phyloP scores from a whole-genome alignment of 1,140 invertebrate species.

The Bombus consobrinus region DNA sequence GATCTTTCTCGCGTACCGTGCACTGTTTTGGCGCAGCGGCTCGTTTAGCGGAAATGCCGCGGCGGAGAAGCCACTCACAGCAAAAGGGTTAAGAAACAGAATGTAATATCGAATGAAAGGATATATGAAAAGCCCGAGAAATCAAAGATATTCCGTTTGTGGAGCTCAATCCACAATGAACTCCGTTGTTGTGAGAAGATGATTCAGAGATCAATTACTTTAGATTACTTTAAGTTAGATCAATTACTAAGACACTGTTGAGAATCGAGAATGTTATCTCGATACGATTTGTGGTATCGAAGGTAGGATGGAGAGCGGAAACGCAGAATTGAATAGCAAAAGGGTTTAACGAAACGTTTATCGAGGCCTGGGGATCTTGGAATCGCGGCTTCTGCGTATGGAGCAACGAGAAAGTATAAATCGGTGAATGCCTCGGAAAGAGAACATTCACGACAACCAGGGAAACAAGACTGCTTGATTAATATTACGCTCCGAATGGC shows the following conservation, averaged over 20 bases:
- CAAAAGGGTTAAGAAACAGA: no score
- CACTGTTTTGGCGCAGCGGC: no score
- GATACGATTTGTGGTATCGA: not conserved
- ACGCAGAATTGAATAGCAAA: not conserved
- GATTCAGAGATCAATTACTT: no score
- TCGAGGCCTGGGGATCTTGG: not conserved
- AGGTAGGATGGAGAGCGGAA: not conserved
- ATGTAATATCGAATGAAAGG: no score
- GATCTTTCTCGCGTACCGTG: no score
- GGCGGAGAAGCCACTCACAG: no score
- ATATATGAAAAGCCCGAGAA: no score
- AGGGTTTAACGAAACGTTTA: constrained; percentile 47
- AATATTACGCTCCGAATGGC: not conserved
- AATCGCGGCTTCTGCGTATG: not conserved
- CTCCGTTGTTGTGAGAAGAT: not conserved
- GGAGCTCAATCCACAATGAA: not conserved
- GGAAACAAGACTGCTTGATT: constrained; percentile 20
- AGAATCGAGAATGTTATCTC: not conserved
- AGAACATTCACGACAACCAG: constrained; percentile 16
- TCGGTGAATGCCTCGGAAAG: constrained; percentile 21
- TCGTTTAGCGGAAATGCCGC: no score
- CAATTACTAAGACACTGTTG: not conserved
- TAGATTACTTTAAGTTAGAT: no score
- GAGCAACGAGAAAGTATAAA: constrained; percentile 1
- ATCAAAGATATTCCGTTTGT: no score